These are phyloP conservation scores for Nansenia antarctica DNA, from an alignment of 2,113 vertebrate genomes.

Conservation along the genomic window DNA sequence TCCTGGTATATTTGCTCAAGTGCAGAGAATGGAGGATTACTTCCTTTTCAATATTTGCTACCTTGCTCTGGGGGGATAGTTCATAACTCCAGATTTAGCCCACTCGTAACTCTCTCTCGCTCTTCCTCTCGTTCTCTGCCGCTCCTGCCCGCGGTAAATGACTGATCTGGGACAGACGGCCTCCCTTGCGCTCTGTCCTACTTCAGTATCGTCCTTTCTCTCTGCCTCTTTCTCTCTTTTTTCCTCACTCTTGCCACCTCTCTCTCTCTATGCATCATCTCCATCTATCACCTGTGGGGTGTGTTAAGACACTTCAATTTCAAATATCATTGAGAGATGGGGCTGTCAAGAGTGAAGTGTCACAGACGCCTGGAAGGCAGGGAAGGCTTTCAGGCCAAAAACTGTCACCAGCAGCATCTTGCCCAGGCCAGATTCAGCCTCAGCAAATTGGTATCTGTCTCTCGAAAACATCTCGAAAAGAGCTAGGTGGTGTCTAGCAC, in stretches of 20 bases:
- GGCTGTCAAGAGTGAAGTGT: constrained; percentile 38
- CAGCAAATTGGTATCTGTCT: not conserved
- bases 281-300: constrained; percentile 15
- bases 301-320: constrained; percentile 6
- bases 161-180: constrained; percentile 76
- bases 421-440: not conserved
- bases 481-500: no score
- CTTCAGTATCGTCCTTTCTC: constrained; percentile 62
- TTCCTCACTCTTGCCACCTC: constrained; percentile 20
- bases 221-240: constrained; percentile 31
- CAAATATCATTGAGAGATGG: constrained; percentile 28
- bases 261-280: constrained; percentile 22
- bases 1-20: constrained; percentile 35
- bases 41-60: constrained; percentile 52
- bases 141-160: constrained; percentile 56
- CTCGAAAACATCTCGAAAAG: not conserved
- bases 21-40: constrained; percentile 32
- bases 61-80: constrained; percentile 41
- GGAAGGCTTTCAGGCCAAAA: constrained; percentile 1
- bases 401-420: not conserved
- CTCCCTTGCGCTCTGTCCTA: constrained; percentile 79
- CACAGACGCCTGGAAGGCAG: constrained; percentile 29
- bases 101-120: constrained; percentile 44
- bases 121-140: constrained; percentile 42
- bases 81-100: constrained; percentile 66